phyloP scores from a whole-genome alignment of 2,888 invertebrate species.

The Chrysodeixis includens region DNA sequence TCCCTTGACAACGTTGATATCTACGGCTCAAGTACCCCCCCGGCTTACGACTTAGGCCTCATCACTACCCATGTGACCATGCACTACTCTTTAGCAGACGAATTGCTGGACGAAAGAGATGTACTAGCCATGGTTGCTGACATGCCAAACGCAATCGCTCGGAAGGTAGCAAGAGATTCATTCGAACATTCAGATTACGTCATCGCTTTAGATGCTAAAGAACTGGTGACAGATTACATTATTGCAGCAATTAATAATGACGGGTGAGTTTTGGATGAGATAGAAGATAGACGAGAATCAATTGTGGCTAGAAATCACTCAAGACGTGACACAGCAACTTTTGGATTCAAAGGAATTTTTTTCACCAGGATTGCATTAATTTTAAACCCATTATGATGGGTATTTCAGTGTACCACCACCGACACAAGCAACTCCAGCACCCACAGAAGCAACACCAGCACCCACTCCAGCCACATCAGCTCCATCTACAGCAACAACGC shows the following conservation, averaged over 20 bases:
- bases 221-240: constrained; percentile 73
- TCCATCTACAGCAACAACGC: not conserved
- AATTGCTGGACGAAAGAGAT: constrained; percentile 71
- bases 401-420: not conserved
- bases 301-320: no score
- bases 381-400: no score
- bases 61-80: constrained; percentile 70
- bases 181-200: constrained; percentile 74
- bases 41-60: constrained; percentile 68
- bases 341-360: no score
- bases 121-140: constrained; percentile 71
- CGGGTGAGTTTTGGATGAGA: constrained; percentile 26
- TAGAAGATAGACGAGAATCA: no score
- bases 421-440: not conserved
- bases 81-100: constrained; percentile 75
- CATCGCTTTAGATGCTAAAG: constrained; percentile 67
- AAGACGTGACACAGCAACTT: no score
- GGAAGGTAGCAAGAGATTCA: constrained; percentile 69
- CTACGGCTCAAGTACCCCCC: constrained; percentile 69
- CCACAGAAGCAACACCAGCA: not conserved
- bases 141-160: constrained; percentile 69
- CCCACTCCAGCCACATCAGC: not conserved
- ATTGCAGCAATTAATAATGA: constrained; percentile 59
- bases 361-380: no score
- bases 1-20: constrained; percentile 56